Conservation (phyloP, 1,140 invertebrate species). For the Physella acuta region DNA sequence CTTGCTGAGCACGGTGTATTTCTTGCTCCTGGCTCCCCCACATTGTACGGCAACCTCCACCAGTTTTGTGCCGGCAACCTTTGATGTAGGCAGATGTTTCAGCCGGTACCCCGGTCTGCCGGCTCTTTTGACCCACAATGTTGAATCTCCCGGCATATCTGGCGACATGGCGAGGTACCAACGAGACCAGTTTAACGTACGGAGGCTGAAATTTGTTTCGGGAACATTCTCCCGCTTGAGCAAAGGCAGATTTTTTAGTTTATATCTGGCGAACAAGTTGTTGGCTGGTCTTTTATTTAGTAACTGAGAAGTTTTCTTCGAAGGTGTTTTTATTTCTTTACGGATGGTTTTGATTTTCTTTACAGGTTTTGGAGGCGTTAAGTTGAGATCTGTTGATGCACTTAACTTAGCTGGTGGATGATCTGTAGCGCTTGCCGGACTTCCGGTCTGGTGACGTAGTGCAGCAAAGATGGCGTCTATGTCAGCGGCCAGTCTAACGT, state of each 20-base stretch:
- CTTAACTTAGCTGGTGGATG: background rate
- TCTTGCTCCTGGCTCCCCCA: background rate
- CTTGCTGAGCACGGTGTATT: background rate
- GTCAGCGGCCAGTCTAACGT: constrained; percentile 13
- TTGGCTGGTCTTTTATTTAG: background rate
- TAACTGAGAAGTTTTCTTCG: background rate
- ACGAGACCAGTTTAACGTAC: constrained; percentile 8
- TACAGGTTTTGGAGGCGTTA: background rate
- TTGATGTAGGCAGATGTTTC: background rate
- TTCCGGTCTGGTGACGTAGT: constrained; percentile 29
- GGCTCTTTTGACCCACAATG: background rate
- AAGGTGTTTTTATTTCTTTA: background rate
- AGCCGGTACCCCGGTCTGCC: constrained; percentile 11
- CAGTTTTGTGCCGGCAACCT: background rate
- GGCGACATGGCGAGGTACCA: constrained; percentile 1
- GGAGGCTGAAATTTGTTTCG: constrained; percentile 28
- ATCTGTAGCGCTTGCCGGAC: background rate
- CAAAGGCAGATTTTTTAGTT: constrained; percentile 11
- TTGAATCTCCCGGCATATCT: background rate
- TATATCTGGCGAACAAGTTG: constrained; percentile 3
- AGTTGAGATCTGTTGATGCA: background rate
- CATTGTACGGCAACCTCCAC: constrained; percentile 17
- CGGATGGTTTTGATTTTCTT: background rate
- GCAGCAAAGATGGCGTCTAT: constrained; percentile 26
- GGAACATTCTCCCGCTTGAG: constrained; percentile 34